Evolutionary conservation across 64 coral and sea anemone species (phyloP).

Genomic region (Hydrozoanthus tunicans): DNA sequence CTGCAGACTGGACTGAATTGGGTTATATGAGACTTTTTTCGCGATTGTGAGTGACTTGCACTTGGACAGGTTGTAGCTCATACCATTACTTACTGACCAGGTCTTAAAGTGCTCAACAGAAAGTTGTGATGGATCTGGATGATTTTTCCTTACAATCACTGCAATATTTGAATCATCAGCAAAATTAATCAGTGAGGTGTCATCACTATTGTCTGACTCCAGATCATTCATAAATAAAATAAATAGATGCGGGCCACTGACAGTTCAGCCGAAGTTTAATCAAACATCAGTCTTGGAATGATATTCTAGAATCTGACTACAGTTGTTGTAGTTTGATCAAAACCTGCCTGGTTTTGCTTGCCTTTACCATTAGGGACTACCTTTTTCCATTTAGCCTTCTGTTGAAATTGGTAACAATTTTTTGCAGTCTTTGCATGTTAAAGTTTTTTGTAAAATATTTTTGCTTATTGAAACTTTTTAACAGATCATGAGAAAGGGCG

Average conservation of each 20-base stretch:
- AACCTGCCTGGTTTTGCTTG: too few relatives aligned
- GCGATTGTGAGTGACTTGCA: slow-evolving; percentile 7
- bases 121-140: not conserved
- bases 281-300: too few relatives aligned
- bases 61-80: slow-evolving; percentile 15
- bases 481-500: slow-evolving; percentile 14
- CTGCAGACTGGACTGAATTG: slow-evolving; percentile 3
- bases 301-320: too few relatives aligned
- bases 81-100: slow-evolving; percentile 15
- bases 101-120: slow-evolving; percentile 17
- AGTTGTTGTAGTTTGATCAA: too few relatives aligned
- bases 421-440: too few relatives aligned
- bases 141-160: slow-evolving; percentile 44
- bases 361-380: too few relatives aligned
- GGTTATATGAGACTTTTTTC: not conserved
- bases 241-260: not conserved
- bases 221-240: slow-evolving; percentile 5
- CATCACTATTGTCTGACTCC: not conserved
- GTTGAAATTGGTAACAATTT: too few relatives aligned
- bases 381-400: too few relatives aligned
- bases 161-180: slow-evolving; percentile 23
- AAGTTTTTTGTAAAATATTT: not conserved
- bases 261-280: too few relatives aligned
- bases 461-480: not conserved
- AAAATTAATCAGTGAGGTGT: slow-evolving; percentile 43